Percentiles rank a stretch among this genome's conserved stretches.
These are phyloP conservation scores for Tetraodon nigroviridis DNA, from an alignment of 2,113 vertebrate species.

Conservation along the genomic window DNA sequence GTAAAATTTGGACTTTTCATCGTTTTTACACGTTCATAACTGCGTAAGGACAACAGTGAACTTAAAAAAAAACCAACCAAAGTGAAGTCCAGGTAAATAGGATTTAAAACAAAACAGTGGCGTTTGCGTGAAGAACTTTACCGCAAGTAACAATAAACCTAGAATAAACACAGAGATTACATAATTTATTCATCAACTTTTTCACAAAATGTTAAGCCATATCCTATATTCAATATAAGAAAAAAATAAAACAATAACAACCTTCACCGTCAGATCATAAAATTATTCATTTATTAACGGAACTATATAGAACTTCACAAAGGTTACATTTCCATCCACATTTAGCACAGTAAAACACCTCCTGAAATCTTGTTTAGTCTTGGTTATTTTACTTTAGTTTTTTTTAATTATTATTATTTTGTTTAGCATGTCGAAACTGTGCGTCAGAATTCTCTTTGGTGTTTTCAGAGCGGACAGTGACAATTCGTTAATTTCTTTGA, in stretches of 20 bases:
- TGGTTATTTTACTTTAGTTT: too few relatives aligned
- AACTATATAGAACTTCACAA: conserved; percentile 59
- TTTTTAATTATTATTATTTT: too few relatives aligned
- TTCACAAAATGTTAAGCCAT: not conserved
- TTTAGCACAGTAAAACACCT: conserved; percentile 17
- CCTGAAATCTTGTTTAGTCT: not conserved
- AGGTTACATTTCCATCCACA: conserved; percentile 43
- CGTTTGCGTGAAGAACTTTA: too few relatives aligned
- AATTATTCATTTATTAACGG: conserved; percentile 62
- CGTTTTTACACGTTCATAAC: too few relatives aligned
- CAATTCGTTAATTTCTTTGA: conserved; percentile 35
- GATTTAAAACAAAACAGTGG: too few relatives aligned
- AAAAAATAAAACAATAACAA: not conserved
- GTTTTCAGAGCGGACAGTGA: conserved; percentile 31
- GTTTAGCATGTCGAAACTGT: too few relatives aligned
- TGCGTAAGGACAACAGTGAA: too few relatives aligned
- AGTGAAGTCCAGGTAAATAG: too few relatives aligned
- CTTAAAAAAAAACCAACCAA: too few relatives aligned
- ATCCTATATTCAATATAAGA: not conserved
- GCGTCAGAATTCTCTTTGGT: not conserved
- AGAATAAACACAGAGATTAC: too few relatives aligned
- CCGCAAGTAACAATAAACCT: too few relatives aligned
- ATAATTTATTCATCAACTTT: not conserved
- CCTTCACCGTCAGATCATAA: conserved; percentile 35
- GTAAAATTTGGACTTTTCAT: too few relatives aligned